Base-by-base conservation (phyloP, 2,113 vertebrate genomes). In the Percina caprodes region DNA sequence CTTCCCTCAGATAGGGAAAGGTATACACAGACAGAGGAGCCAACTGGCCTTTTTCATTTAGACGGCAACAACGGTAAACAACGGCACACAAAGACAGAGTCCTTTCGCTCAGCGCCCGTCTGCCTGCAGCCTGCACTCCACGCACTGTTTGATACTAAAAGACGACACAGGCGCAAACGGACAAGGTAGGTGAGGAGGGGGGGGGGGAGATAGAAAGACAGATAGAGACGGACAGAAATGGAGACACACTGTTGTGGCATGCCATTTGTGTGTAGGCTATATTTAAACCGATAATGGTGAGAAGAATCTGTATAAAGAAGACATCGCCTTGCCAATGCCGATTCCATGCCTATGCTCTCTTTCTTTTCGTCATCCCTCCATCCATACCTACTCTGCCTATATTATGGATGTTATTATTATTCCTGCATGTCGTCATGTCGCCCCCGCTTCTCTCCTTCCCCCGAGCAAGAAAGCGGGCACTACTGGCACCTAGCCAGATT, bases 401-500 rank as follows among this genome's bases (percentile, higher is more conserved):
- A 90, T 93, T 89, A 92, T 86, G 80, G 89, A 88, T 90, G 90
- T 92, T 93, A 92, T 93, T 94, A 93, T 94, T 92, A 92, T 93
- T 93, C 92, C 92, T 77, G 80, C 88, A 85, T 92, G 90, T 92
- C 88, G 88, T 93, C 92, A 93, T 90, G 89, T 89, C 88, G 83
- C 89, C 91, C 89, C 90, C 86, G 85, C 90, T 90, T 92, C 91
- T 92, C 92, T 92, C 92, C 90, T 92, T 92, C 93, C 93, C 93
- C 89, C 80, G 75, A 94, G 93, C 92, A 72, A 86, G 86, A 84
- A 80, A 93, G 90, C 90, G 88, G 91, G 92, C 92, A 94, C 90
- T 80, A 83, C 91, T 93, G 93, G 94, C 93, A 94, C 91, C 86
- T 79, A 48, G 93, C 94, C 93, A 95, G 92, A 95, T 94, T 94